Percentiles rank a stretch among this genome's conserved stretches.
phyloP scores from a whole-genome alignment of 2,797 vertebrate species.

The Coendou prehensilis region DNA sequence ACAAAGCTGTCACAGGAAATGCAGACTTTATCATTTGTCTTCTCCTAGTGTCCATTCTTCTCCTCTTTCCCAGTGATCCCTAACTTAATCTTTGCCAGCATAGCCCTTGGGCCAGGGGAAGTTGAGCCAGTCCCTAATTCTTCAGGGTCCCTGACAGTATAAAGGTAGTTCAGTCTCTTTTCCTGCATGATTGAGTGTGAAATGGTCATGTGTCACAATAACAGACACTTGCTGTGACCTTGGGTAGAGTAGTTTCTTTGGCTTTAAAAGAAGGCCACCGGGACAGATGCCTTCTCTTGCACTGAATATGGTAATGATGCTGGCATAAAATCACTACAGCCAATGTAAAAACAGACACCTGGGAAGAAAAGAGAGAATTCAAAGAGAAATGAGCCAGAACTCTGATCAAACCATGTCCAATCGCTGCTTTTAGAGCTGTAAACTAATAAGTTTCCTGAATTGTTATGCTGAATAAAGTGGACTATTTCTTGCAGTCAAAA shows the following conservation, averaged over 20 bases:
- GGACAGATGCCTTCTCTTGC: background rate
- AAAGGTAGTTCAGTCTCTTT: background rate
- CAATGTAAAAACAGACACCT: background rate
- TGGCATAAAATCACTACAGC: background rate
- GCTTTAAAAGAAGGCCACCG: background rate
- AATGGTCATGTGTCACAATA: constrained; percentile 4
- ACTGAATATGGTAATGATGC: background rate
- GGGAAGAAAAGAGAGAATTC: background rate
- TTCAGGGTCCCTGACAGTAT: background rate
- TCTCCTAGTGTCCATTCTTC: background rate
- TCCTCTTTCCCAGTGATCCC: background rate
- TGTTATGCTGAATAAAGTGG: background rate
- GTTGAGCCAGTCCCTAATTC: background rate
- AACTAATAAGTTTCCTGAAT: constrained; percentile 30
- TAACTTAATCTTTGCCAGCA: background rate
- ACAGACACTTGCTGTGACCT: background rate
- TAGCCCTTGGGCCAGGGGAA: background rate
- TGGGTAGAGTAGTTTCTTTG: background rate
- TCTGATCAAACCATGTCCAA: background rate
- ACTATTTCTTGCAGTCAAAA: background rate
- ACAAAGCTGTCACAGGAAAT: background rate
- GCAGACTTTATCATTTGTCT: background rate
- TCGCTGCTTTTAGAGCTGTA: background rate
- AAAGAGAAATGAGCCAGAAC: background rate
- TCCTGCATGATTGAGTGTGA: background rate